Evolutionary conservation across 2,113 vertebrate genomes (phyloP), one percentile per base, ranked within the genome.

Genomic region (Mesembrinibis cayennensis): DNA sequence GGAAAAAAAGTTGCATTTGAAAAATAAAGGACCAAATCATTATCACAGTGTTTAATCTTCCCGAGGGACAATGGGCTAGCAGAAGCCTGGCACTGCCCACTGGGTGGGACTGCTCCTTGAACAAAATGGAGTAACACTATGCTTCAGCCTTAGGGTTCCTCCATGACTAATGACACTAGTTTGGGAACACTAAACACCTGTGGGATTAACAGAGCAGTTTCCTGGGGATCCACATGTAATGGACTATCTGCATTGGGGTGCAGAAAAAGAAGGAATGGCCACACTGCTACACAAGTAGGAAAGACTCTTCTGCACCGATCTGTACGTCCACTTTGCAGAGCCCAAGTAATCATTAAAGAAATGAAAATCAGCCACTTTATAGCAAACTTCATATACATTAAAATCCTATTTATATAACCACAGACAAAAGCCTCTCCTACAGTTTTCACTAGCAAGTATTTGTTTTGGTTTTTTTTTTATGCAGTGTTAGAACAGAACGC

Each of bases 161-260:
- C 32, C 16, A 2, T 67, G 27, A 30, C 4, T 32, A 50, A 34
- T 14, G 21, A 10, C 25, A 34, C 19, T 45, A 9, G 2, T 20
- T 4, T 25, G 10, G 36, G 49, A 8, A 29, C 1, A 1, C 6
- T 36, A 55, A 88, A 69, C 27, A 50, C 13, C n/a, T 7, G 7
- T 26, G 20, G 13, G 13, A 34, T 40, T 66, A 65, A 82, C 9
- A 72, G 62, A 67, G 15, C 15, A n/a, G 65, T 58, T 78, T 85
- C 44, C 45, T 50, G 12, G 16, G 32, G 2, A 4, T 69, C 34
- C 49, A 5, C 1, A 0, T 30, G 9, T 27, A 19, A 49, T 8
- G 20, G 30, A 34, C 21, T 7, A 13, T 25, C 32, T 16, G 0
- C 45, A 7, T 9, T 66, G 27, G 25, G 11, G 7, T 44, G 29